Conservation (phyloP, 2,888 invertebrate species). For the Pelosia muscerda region DNA sequence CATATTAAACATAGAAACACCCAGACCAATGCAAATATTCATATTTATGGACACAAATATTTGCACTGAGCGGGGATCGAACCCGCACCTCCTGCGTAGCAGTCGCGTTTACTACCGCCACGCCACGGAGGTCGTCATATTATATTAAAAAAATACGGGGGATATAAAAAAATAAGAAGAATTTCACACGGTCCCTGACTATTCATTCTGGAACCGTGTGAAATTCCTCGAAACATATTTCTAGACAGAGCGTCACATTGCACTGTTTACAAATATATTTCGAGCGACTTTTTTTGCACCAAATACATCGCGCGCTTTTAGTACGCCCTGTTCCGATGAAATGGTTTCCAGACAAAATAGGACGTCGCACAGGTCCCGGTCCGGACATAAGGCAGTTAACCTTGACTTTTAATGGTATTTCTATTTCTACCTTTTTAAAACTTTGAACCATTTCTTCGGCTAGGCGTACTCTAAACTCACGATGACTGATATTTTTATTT, state of each 20-base stretch:
- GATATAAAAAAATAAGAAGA: too few relatives aligned
- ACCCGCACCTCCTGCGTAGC: too few relatives aligned
- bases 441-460: background rate
- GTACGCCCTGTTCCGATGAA: background rate
- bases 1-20: too few relatives aligned
- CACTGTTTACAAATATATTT: slow-evolving; percentile 5
- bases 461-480: background rate
- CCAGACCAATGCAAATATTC: too few relatives aligned
- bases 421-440: too few relatives aligned
- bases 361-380: background rate
- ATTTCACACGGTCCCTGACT: too few relatives aligned
- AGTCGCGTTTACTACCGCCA: too few relatives aligned
- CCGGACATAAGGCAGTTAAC: background rate
- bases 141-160: too few relatives aligned
- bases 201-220: background rate
- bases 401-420: too few relatives aligned
- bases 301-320: background rate
- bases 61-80: too few relatives aligned
- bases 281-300: background rate
- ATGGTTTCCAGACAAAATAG: slow-evolving; percentile 1
- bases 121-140: too few relatives aligned
- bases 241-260: background rate
- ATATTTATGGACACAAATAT: too few relatives aligned
- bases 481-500: background rate
- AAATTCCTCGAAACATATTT: background rate